Evolutionary conservation across 2,113 vertebrate species (phyloP), one percentile per base, ranked within the genome.

Genomic region (Cavia aperea): DNA sequence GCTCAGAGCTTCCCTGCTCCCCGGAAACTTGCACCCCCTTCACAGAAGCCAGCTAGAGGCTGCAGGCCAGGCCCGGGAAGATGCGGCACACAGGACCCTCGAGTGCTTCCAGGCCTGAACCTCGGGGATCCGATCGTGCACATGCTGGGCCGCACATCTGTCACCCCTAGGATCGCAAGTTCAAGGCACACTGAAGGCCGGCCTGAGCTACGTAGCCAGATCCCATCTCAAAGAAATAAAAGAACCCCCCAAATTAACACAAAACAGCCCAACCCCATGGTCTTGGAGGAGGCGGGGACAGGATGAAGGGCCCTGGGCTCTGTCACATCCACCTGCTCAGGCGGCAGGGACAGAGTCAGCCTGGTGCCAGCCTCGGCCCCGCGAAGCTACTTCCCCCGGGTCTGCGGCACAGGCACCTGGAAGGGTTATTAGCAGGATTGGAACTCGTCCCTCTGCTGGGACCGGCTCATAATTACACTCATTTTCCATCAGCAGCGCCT

Each of bases 381-480:
- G 39, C 15, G 12, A 77, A 2, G 39, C 93, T 49, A 86, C 86
- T 46, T 96, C 95, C 96, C 95, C 11, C 7, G 94, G 93, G 96
- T 62, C 82, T 0, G 56, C 75, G 90, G 88, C 56, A 26, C 89
- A 96, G 94, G 96, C 97, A 97, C 97, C 97, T 97, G 97, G 96
- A 95, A 93, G 94, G 96, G 96, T 97, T 97, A 97, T 97, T 97
- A 97, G 96, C 90, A 95, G 97, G 97, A 96, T 94, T 96, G 96
- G 96, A 97, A 97, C 96, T 96, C 95, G 93, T 95, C 94, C 95
- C 96, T 96, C 97, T 97, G 96, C 97, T 96, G 97, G 97, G 97
- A 97, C 94, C 56, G 39, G 94, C 94, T 96, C 96, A 95, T 97
- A 97, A 97, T 97, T 96, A 97, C 97, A 97, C 96, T 96, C 96